phyloP scores from a whole-genome alignment of 2,113 vertebrate genomes.

The Coracopsis vasa region DNA sequence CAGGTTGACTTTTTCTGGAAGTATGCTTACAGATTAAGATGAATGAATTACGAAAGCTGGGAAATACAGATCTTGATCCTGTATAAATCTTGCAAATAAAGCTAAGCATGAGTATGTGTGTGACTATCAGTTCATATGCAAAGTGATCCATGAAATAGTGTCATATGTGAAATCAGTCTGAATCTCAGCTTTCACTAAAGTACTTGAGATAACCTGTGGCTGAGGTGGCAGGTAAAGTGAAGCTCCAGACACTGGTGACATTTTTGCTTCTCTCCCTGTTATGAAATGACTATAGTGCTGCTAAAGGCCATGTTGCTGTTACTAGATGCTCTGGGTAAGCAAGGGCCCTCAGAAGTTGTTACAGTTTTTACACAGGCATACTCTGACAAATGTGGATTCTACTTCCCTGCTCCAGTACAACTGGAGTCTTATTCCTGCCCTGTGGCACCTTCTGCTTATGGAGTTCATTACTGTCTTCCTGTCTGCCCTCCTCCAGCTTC shows the following conservation, averaged over 20 bases:
- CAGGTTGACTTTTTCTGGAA: not conserved
- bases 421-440: not conserved
- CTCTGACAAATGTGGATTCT: not conserved
- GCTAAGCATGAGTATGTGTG: not conserved
- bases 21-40: not conserved
- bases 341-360: not conserved
- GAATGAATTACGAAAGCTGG: not conserved
- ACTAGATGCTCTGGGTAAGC: not conserved
- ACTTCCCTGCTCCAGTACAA: not conserved
- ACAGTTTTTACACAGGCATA: not conserved
- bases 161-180: not conserved
- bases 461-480: slow-evolving; percentile 5
- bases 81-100: not conserved
- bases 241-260: not conserved
- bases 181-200: not conserved
- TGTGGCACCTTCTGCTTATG: not conserved
- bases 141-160: not conserved
- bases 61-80: not conserved
- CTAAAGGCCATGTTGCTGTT: not conserved
- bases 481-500: not conserved
- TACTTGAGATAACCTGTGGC: not conserved
- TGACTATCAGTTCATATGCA: not conserved
- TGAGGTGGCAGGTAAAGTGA: not conserved
- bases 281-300: not conserved
- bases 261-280: not conserved